phyloP scores from a whole-genome alignment of 2,797 vertebrate species.

The Nyctalus aviator region DNA sequence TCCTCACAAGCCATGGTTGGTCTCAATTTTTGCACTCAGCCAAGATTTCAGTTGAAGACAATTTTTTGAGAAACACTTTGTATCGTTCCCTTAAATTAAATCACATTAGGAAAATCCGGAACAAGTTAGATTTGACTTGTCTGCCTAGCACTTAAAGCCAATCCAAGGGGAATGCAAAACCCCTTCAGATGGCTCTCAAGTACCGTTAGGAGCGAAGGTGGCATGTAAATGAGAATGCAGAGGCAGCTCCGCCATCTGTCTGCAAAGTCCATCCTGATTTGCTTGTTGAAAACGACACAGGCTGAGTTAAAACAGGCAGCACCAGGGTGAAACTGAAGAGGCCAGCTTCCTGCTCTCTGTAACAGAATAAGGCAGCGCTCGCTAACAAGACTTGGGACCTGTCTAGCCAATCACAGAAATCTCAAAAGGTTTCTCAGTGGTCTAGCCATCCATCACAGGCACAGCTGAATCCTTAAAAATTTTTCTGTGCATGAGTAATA shows the following conservation, averaged over 20 bases:
- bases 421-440: constrained; percentile 36
- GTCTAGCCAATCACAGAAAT: constrained; percentile 71
- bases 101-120: constrained; percentile 50
- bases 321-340: constrained; percentile 45
- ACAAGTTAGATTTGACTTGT: constrained; percentile 68
- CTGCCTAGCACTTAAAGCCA: constrained; percentile 75
- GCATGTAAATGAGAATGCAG: constrained; percentile 80
- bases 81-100: constrained; percentile 69
- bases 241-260: constrained; percentile 84
- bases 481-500: constrained; percentile 60
- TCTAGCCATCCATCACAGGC: constrained; percentile 56
- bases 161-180: constrained; percentile 78
- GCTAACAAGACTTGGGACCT: constrained; percentile 65
- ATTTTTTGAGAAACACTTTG: constrained; percentile 70
- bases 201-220: constrained; percentile 70
- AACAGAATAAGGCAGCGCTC: constrained; percentile 57
- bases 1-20: background rate
- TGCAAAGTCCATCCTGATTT: constrained; percentile 79
- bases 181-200: constrained; percentile 75
- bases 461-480: constrained; percentile 57
- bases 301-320: constrained; percentile 73
- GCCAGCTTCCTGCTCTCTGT: constrained; percentile 58
- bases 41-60: constrained; percentile 48
- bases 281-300: constrained; percentile 55
- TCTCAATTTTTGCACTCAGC: background rate